Percentiles rank a stretch among this genome's conserved stretches.
phyloP scores from a whole-genome alignment of 2,888 invertebrate species.

The Drepanosiphum platanoidis region DNA sequence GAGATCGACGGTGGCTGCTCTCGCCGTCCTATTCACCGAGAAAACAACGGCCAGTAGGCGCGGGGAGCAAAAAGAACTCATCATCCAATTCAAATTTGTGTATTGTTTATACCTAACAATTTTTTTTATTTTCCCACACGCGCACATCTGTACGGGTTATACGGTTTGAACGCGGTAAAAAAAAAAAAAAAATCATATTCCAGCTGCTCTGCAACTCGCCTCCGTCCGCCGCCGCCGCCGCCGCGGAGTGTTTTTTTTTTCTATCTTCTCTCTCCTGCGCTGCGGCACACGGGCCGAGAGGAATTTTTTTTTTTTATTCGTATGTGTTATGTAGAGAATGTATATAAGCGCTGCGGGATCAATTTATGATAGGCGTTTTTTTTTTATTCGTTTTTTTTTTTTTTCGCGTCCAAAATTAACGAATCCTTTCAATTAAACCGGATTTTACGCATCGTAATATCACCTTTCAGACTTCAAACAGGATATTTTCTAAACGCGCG shows the following conservation, averaged over 20 bases:
- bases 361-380: constrained; percentile 6
- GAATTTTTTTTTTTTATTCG: constrained; percentile 22
- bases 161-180: neutral
- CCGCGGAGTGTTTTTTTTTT: neutral
- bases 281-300: neutral
- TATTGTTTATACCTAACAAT: constrained; percentile 59
- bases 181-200: constrained; percentile 39
- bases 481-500: neutral
- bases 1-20: too few species aligned
- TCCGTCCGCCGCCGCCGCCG: neutral
- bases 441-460: constrained; percentile 19
- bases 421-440: constrained; percentile 49
- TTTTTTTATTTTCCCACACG: constrained; percentile 31
- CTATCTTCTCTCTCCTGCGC: too few species aligned
- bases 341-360: neutral
- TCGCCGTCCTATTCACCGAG: constrained; percentile 31
- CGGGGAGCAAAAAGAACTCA: constrained; percentile 41
- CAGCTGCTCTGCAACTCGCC: constrained; percentile 51
- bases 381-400: too few species aligned
- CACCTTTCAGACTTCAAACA: constrained; percentile 6
- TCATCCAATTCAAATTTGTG: constrained; percentile 51
- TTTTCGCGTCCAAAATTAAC: neutral
- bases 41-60: constrained; percentile 17
- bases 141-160: neutral
- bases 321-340: too few species aligned